Conservation (phyloP, 2,113 vertebrate genomes). For the Gallinago media region DNA sequence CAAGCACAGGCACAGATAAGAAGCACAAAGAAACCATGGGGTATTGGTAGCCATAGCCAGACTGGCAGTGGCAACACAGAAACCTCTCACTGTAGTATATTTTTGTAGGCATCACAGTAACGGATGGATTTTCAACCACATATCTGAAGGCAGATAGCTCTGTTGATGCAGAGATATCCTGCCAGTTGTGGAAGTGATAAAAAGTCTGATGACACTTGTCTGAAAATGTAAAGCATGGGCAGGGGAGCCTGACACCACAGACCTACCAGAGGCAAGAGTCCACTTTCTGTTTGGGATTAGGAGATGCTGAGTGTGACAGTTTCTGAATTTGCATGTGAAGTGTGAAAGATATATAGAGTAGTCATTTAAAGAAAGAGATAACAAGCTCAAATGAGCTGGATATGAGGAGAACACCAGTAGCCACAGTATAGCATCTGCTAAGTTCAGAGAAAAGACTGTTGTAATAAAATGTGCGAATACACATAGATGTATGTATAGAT, state of each 20-base stretch:
- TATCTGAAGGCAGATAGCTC: not conserved
- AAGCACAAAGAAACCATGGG: not conserved
- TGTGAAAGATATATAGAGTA: not conserved
- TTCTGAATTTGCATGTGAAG: not conserved
- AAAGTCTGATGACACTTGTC: not conserved
- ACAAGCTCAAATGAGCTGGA: constrained; percentile 8
- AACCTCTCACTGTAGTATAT: not conserved
- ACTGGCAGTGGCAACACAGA: not conserved
- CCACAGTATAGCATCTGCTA: not conserved
- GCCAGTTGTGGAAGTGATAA: not conserved
- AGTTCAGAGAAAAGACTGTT: not conserved
- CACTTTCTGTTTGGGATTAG: not conserved
- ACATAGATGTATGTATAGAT: not conserved
- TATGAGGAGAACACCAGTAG: not conserved
- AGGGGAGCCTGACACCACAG: not conserved
- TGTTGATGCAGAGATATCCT: not conserved
- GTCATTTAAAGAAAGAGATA: constrained; percentile 22
- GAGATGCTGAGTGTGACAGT: not conserved
- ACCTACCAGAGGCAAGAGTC: not conserved
- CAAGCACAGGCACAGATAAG: not conserved
- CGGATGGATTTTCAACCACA: not conserved
- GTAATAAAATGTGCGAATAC: not conserved
- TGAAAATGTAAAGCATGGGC: not conserved
- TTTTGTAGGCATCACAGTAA: not conserved
- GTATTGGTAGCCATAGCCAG: not conserved